These are phyloP conservation scores for Drosophila auraria DNA, from an alignment of 1,140 invertebrate species.

Conservation along the genomic window DNA sequence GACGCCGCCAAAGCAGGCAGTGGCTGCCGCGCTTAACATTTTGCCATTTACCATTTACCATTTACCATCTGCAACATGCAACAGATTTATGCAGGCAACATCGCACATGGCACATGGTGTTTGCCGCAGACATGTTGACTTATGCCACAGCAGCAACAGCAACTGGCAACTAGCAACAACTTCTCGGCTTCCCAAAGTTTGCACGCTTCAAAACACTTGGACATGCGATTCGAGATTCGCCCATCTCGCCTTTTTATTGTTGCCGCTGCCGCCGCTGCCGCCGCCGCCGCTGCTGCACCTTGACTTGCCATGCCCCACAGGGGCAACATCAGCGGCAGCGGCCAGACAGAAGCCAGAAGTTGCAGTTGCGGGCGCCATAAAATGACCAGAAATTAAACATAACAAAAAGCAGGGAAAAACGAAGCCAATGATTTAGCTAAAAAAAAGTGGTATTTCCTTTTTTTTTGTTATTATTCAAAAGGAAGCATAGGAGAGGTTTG, in stretches of 20 bases:
- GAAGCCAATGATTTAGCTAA: background rate
- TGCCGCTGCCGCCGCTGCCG: slow-evolving; percentile 30
- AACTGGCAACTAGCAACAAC: slow-evolving; percentile 20
- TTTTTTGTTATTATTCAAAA: background rate
- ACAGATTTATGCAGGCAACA: slow-evolving; percentile 79
- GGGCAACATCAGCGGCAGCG: slow-evolving; percentile 5
- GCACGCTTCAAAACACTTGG: slow-evolving; percentile 68
- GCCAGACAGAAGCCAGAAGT: slow-evolving; percentile 21
- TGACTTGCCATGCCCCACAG: slow-evolving; percentile 13
- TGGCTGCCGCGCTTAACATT: slow-evolving; percentile 73
- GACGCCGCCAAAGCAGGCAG: slow-evolving; percentile 35
- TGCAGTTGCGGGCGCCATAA: slow-evolving; percentile 44
- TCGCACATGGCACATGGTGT: slow-evolving; percentile 64
- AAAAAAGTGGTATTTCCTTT: slow-evolving; percentile 8
- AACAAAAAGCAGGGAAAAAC: background rate
- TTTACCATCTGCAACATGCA: slow-evolving; percentile 52
- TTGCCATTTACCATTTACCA: slow-evolving; percentile 44
- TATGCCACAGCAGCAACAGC: slow-evolving; percentile 58
- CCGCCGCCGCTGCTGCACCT: slow-evolving; percentile 30
- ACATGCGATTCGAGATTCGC: slow-evolving; percentile 67
- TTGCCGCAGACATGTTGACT: slow-evolving; percentile 68
- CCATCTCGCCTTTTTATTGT: slow-evolving; percentile 52
- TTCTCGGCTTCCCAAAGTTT: slow-evolving; percentile 34
- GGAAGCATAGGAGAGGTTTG: background rate
- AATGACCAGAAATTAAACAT: slow-evolving; percentile 48